Percentiles rank a stretch among this genome's conserved stretches.
Evolutionary conservation across 2,888 invertebrate genomes (phyloP).

Genomic region (Selenia dentaria): DNA sequence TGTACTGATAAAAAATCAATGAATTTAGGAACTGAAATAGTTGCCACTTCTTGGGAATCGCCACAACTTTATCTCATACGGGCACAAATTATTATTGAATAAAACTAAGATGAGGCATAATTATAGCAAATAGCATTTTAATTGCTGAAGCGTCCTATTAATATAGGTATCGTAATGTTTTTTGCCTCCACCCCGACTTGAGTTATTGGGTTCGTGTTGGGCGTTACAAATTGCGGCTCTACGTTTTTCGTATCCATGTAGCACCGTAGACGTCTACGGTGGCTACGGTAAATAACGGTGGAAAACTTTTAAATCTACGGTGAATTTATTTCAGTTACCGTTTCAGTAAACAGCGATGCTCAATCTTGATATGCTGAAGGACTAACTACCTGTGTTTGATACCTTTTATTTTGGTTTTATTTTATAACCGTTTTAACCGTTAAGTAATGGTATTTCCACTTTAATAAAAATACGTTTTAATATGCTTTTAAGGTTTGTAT

Average conservation of each 20-base stretch:
- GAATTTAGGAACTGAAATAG: too few species aligned
- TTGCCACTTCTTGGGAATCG: too few species aligned
- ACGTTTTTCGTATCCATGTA: conserved; percentile 51
- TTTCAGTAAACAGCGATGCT: conserved; percentile 22
- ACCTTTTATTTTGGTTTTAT: conserved; percentile 4
- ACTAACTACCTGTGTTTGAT: conserved; percentile 5
- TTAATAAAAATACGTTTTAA: too few species aligned
- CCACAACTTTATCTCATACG: too few species aligned
- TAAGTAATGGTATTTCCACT: too few species aligned
- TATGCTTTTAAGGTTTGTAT: too few species aligned
- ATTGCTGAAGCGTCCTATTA: conserved; percentile 54
- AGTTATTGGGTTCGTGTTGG: conserved; percentile 67
- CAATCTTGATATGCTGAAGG: conserved; percentile 11
- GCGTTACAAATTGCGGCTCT: conserved; percentile 55
- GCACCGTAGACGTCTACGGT: conserved; percentile 42
- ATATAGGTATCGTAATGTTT: conserved; percentile 52
- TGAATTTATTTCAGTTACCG: conserved; percentile 22
- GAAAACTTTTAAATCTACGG: conserved; percentile 27
- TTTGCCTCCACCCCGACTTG: conserved; percentile 52
- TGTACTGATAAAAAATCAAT: too few species aligned
- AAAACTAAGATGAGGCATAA: too few species aligned
- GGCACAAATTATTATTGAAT: too few species aligned
- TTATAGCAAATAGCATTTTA: conserved; percentile 51
- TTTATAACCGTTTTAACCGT: conserved; percentile 16
- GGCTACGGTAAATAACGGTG: conserved; percentile 30